Conservation (phyloP, 2,797 vertebrate species). For the Crax fasciolata region DNA sequence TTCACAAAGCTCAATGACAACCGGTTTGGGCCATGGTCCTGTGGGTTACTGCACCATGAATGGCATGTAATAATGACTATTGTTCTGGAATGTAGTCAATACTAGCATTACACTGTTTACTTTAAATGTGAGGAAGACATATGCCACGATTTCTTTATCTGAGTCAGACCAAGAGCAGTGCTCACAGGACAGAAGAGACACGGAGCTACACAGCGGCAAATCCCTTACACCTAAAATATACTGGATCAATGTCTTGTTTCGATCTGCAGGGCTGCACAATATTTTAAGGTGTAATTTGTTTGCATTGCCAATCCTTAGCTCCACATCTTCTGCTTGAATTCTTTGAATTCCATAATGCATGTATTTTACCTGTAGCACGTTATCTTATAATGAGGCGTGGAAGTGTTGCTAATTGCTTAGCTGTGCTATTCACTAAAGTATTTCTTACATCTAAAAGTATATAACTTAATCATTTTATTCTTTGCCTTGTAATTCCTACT, state of each 20-base stretch:
- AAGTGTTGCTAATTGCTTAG: constrained; percentile 25
- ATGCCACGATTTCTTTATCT: neutral
- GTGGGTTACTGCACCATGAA: neutral
- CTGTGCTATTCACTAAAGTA: neutral
- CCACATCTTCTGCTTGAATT: neutral
- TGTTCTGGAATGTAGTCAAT: neutral
- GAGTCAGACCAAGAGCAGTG: neutral
- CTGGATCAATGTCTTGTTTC: neutral
- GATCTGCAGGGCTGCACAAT: neutral
- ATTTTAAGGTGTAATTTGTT: neutral
- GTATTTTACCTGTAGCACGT: neutral
- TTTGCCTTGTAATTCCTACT: constrained; percentile 28
- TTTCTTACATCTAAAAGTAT: constrained; percentile 1
- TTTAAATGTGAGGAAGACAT: neutral
- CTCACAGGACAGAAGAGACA: neutral
- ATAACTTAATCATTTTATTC: constrained; percentile 17
- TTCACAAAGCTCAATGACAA: neutral
- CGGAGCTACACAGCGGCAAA: neutral
- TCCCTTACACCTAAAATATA: neutral
- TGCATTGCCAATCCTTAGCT: neutral
- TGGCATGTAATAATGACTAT: neutral
- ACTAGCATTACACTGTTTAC: neutral
- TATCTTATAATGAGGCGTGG: neutral
- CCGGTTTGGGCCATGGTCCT: neutral
- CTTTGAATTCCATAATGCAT: constrained; percentile 20